Base-by-base conservation (phyloP, 2,113 vertebrate genomes). In the Podarcis muralis region DNA sequence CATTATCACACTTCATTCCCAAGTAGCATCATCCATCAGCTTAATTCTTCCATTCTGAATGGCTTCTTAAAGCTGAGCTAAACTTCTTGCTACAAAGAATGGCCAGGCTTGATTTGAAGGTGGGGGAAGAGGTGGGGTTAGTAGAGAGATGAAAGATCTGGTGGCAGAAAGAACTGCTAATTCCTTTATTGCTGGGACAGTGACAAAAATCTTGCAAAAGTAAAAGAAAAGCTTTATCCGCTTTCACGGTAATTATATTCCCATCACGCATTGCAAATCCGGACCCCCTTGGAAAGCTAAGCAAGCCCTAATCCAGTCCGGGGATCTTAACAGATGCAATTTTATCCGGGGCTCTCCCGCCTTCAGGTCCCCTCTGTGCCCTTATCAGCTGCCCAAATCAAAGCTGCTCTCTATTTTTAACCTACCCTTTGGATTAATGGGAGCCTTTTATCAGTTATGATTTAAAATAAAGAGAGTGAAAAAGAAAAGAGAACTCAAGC, bases 241-340 rank as follows among this genome's bases (percentile, higher is more conserved):
- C 53, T 84, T 76, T 83, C 75, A 59, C 80, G 15, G 78, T 27
- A 81, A 23, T 65, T 85, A 62, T 71, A 68, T 79, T 48, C 79
- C 59, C 2, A 32, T 90, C 72, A 78, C 32, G 87, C 74, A 23
- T 15, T 65, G 84, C 74, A 66, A 88, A 30, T 23, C 62, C 59
- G 8, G 62, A 66, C 86, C 53, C 86, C 32, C 84, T 81, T 2
- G 1, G 6, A 87, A 22, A 62, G 85, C 71, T 83, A 74, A 81
- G 87, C 23, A 23, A 53, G n/a, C 9, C 80, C 27, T 90, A 83
- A 72, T 48, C 69, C 82, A 79, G 11, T 78, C 8, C 68, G 32
- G 83, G 35, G 30, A 75, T 75, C 69, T 90, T 79, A 84, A 87
- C 57, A 87, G 81, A 87, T 87, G 81, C 37, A 71, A 75, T 84